phyloP scores from a whole-genome alignment of 2,113 vertebrate species.

The Pardalotus punctatus region DNA sequence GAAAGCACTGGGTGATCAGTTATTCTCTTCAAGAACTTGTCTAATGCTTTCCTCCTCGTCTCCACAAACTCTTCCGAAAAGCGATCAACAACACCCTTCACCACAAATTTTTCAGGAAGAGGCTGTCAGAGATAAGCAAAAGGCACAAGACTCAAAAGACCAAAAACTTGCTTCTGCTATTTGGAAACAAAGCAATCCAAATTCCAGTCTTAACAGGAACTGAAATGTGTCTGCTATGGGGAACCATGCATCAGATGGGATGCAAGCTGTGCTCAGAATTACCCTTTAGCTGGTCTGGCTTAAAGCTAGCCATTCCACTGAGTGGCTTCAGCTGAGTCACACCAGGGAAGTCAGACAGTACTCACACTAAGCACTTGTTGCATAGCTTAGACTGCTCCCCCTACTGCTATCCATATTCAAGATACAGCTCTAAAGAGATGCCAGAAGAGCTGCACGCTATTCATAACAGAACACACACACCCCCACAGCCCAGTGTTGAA shows the following conservation, averaged over 20 bases:
- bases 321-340: not conserved
- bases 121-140: constrained; percentile 76
- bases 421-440: not conserved
- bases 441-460: not conserved
- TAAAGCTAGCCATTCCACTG: not conserved
- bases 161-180: not conserved
- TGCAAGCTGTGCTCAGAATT: not conserved
- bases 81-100: constrained; percentile 97
- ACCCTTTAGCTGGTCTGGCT: not conserved
- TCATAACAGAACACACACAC: not conserved
- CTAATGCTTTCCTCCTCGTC: constrained; percentile 92
- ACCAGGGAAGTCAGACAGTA: not conserved
- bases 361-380: not conserved
- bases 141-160: not conserved
- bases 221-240: not conserved
- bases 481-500: rapidly evolving
- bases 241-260: not conserved
- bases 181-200: not conserved
- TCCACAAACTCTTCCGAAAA: constrained; percentile 99
- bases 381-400: not conserved
- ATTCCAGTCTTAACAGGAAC: not conserved
- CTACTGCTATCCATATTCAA: not conserved
- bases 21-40: constrained; percentile 96
- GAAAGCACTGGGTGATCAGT: constrained; percentile 96
- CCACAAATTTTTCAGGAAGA: constrained; percentile 96